A percentile compares a stretch with the other conserved stretches of the same genome.
These are phyloP conservation scores for Chromobotia macracanthus DNA, from an alignment of 2,797 vertebrate genomes.

Conservation along the genomic window DNA sequence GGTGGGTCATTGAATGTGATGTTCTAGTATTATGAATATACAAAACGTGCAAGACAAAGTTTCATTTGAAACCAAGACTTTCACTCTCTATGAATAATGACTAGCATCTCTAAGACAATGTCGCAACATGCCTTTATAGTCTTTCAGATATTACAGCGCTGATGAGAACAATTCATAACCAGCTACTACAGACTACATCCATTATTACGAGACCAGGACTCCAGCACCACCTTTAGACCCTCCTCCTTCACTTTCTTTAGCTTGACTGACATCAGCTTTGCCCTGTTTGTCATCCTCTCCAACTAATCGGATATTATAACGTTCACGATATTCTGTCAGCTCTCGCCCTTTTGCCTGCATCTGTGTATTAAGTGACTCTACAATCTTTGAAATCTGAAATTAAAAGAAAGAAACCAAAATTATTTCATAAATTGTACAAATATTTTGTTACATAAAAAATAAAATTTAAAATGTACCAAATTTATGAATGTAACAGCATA, in stretches of 20 bases:
- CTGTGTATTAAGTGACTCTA: conserved; percentile 83
- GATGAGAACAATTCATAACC: conserved; percentile 11
- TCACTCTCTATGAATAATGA: conserved; percentile 7
- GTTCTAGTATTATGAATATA: conserved; percentile 34
- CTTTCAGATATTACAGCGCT: conserved; percentile 13
- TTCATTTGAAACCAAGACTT: conserved; percentile 26
- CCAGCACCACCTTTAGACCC: conserved; percentile 83
- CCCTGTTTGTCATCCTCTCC: conserved; percentile 82
- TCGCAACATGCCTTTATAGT: conserved; percentile 11
- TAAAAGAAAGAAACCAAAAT: neutral
- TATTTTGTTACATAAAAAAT: neutral
- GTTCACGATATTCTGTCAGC: conserved; percentile 91
- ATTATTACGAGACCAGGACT: conserved; percentile 88
- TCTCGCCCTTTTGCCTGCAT: conserved; percentile 91
- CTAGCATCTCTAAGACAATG: conserved; percentile 16
- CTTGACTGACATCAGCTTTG: conserved; percentile 68
- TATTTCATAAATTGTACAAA: neutral
- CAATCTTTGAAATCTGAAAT: conserved; percentile 85
- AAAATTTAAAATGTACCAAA: neutral
- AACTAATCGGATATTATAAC: conserved; percentile 92
- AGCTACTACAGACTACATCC: neutral
- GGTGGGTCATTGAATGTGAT: neutral
- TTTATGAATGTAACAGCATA: neutral
- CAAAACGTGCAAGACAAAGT: conserved; percentile 46
- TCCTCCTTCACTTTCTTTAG: conserved; percentile 76